These are phyloP conservation scores for Cyclina sinensis DNA, from an alignment of 1,140 invertebrate genomes.

Conservation along the genomic window DNA sequence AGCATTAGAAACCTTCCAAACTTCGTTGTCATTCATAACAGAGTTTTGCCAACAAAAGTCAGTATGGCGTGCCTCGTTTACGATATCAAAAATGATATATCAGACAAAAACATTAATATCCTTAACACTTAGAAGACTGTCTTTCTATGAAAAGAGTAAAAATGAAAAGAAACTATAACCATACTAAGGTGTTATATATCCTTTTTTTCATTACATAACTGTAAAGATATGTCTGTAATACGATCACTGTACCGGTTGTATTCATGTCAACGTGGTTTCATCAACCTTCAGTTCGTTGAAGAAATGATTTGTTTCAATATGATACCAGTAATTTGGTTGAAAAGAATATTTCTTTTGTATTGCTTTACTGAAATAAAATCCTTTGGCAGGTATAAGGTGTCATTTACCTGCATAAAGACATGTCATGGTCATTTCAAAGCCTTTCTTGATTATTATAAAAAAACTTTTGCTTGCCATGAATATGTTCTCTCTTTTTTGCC, in stretches of 20 bases:
- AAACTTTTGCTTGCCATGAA: not conserved
- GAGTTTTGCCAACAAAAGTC: too few relatives aligned
- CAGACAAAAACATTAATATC: too few relatives aligned
- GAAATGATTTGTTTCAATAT: constrained; percentile 9
- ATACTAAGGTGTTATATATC: too few relatives aligned
- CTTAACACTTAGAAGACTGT: not conserved
- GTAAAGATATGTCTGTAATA: not conserved
- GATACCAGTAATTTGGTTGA: constrained; percentile 8
- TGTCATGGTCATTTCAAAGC: not conserved
- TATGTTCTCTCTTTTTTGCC: not conserved
- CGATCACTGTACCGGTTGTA: not conserved
- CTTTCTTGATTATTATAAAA: constrained; percentile 4
- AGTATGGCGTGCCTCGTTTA: too few relatives aligned
- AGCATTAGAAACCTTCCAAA: too few relatives aligned
- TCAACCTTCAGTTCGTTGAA: not conserved
- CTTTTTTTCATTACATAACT: not conserved
- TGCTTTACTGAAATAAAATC: constrained; percentile 10
- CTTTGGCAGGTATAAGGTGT: constrained; percentile 13
- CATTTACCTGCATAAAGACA: not conserved
- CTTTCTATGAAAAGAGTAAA: not conserved
- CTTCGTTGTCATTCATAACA: too few relatives aligned
- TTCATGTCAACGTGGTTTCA: not conserved
- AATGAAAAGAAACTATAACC: not conserved
- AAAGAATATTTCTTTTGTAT: constrained; percentile 14
- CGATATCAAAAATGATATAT: too few relatives aligned